These are phyloP conservation scores for Papilio elwesi DNA, from an alignment of 2,888 invertebrate species.

Conservation along the genomic window DNA sequence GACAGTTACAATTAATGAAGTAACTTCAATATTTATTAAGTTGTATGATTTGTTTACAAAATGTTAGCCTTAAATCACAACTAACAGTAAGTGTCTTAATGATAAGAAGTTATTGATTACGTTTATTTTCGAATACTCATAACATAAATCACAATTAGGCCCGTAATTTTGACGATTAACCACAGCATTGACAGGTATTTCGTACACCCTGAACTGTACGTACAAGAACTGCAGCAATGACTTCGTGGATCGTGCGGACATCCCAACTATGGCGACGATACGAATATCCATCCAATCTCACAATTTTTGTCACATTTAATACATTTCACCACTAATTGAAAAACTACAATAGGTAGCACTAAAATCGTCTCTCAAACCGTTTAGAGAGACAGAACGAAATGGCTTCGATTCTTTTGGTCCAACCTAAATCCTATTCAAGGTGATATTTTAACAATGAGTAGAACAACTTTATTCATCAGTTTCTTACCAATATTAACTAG, in stretches of 20 bases:
- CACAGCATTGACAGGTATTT: slow-evolving; percentile 68
- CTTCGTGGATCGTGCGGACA: slow-evolving; percentile 70
- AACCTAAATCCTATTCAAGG: slow-evolving; percentile 72
- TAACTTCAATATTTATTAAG: slow-evolving; percentile 31
- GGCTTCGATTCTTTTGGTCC: slow-evolving; percentile 79
- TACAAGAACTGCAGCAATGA: slow-evolving; percentile 72
- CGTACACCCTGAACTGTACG: slow-evolving; percentile 71
- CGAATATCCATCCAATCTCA: slow-evolving; percentile 60
- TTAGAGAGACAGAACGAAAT: slow-evolving; percentile 72
- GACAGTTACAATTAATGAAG: slow-evolving; percentile 30
- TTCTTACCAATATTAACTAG: slow-evolving; percentile 77
- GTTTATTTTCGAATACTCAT: slow-evolving; percentile 21
- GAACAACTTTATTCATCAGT: slow-evolving; percentile 49
- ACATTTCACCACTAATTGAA: slow-evolving; percentile 45
- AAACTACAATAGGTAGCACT: slow-evolving; percentile 48
- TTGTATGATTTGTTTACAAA: slow-evolving; percentile 55
- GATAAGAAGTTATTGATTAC: slow-evolving; percentile 24
- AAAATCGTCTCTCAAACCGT: slow-evolving; percentile 58
- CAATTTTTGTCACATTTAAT: slow-evolving; percentile 50
- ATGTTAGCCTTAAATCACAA: slow-evolving; percentile 37
- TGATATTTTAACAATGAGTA: slow-evolving; percentile 53
- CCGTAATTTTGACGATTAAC: slow-evolving; percentile 49
- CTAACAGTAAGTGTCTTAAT: slow-evolving; percentile 41
- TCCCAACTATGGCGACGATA: slow-evolving; percentile 76
- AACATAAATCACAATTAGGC: slow-evolving; percentile 25